Evolutionary conservation across 2,888 invertebrate genomes (phyloP), one percentile per base, ranked within the genome.

Genomic region (Eubasilissa splendida): DNA sequence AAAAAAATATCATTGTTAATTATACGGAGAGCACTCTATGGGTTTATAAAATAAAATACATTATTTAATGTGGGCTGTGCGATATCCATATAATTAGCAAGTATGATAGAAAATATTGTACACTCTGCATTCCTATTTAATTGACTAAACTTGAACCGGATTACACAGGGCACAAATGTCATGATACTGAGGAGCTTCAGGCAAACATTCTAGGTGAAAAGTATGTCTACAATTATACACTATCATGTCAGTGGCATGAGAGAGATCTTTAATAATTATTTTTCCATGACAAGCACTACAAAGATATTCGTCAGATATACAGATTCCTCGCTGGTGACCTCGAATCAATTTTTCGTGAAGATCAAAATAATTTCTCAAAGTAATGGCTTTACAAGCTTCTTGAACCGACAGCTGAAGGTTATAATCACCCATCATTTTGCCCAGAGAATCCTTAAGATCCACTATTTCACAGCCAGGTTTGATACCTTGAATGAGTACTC

Each of bases 401-500:
- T 97, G 95, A 33, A 97, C 94, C 1, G 97, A 96, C 52, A 97
- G 94, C 93, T 98, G 98, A 81, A 98, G 91, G 86, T 96, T 96
- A 88, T 97, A 99, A 87, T 99, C 99, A 85, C 96, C 95, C 89
- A 99, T 92, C 94, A 99, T 97, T 90, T 97, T 98, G 1, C 97
- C 96, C 10, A 99, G 90, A 0, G 98, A 96, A 85, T 96, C 95
- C 85, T 97, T 95, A 63, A 99, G 90, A 59, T 97, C 97, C 9
- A 96, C 96, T 85, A 99, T 97, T 87, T 95, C 92, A 88, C 96
- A 94, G 2, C 95, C 94, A 0, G 94, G 91, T 85, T 96, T 93
- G 84, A 99, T 99, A 87, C 94, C 94, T 85, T 95, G 92, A 77
- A 99, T 95, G 83, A 98, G 90, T 85, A 95, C 93, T 82, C 96